These are phyloP conservation scores for Neolamprologus sp. DNA, from an alignment of 2,113 vertebrate species.

Conservation along the genomic window DNA sequence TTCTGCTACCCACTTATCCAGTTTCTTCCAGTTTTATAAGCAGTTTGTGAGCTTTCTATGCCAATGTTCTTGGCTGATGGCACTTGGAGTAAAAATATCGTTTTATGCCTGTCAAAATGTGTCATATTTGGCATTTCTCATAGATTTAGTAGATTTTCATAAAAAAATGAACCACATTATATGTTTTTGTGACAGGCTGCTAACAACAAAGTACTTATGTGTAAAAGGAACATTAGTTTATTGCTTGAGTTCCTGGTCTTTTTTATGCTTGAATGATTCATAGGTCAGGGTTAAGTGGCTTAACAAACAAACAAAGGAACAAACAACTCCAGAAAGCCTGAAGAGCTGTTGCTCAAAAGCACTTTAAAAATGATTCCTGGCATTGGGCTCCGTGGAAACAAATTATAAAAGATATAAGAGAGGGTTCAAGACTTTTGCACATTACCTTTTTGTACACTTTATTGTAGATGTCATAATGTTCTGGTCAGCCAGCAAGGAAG, in stretches of 20 bases:
- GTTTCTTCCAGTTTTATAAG: background rate
- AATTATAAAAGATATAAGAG: background rate
- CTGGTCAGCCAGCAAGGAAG: background rate
- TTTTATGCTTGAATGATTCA: background rate
- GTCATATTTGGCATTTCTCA: background rate
- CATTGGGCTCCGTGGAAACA: rapidly evolving
- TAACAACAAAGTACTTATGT: background rate
- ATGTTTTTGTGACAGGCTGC: background rate
- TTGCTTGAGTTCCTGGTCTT: background rate
- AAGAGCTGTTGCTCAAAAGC: background rate
- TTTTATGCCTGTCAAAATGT: background rate
- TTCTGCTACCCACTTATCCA: background rate
- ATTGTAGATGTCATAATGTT: rapidly evolving
- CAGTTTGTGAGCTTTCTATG: background rate
- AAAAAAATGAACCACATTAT: background rate
- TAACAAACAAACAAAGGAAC: background rate
- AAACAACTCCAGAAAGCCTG: background rate
- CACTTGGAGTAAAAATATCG: background rate
- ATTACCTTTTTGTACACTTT: background rate
- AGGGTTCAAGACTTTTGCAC: background rate
- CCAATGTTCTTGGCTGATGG: background rate
- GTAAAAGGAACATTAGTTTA: background rate
- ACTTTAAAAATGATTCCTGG: background rate
- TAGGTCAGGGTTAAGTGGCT: background rate
- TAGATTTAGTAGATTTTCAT: rapidly evolving